These are phyloP conservation scores for Meleagris gallopavo DNA, from an alignment of 2,113 vertebrate genomes.

Conservation along the genomic window DNA sequence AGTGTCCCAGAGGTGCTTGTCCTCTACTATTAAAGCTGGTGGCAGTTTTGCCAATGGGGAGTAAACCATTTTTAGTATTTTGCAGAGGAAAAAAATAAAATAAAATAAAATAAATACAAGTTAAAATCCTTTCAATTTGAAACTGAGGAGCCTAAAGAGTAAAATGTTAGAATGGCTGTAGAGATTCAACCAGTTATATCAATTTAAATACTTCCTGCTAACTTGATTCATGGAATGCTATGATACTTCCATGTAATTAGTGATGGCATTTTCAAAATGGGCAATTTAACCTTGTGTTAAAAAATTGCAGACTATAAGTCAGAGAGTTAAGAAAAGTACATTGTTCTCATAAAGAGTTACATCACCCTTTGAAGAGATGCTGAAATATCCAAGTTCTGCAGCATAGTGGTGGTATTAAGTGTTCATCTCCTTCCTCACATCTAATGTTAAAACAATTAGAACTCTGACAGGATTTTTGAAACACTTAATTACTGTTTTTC, in stretches of 20 bases:
- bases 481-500: neutral
- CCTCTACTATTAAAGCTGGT: neutral
- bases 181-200: conserved; percentile 40
- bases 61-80: neutral
- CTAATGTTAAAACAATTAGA: neutral
- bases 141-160: neutral
- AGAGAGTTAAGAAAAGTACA: conserved; percentile 48
- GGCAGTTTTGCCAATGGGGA: neutral
- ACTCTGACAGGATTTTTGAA: conserved; percentile 9
- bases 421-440: neutral
- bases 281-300: conserved; percentile 51
- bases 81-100: neutral
- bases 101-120: neutral
- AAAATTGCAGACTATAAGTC: neutral
- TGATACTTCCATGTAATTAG: conserved; percentile 60
- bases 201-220: conserved; percentile 41
- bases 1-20: neutral
- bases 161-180: conserved; percentile 18
- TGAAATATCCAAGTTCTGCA: conserved; percentile 9
- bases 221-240: conserved; percentile 43
- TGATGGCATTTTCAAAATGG: conserved; percentile 59
- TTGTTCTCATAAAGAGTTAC: conserved; percentile 59
- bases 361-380: conserved; percentile 57
- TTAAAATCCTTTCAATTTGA: neutral
- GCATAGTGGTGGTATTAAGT: neutral